phyloP scores from a whole-genome alignment of 2,113 vertebrate genomes.

The Rhinoderma darwinii region DNA sequence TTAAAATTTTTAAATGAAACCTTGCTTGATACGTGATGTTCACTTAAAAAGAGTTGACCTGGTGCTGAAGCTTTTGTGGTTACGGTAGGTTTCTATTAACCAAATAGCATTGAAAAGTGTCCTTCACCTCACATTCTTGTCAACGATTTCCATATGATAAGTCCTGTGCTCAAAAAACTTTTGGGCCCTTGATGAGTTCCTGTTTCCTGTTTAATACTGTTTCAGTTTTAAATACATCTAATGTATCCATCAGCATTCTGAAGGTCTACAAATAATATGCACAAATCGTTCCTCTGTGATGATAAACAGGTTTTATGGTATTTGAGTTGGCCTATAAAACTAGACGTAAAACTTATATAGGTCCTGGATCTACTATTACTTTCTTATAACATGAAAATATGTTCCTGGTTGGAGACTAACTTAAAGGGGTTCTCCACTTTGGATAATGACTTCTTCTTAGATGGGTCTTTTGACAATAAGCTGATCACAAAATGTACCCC shows the following conservation, averaged over 20 bases:
- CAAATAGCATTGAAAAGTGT: background rate
- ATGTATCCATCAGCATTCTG: background rate
- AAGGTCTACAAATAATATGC: conserved; percentile 2
- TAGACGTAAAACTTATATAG: background rate
- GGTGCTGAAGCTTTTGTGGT: background rate
- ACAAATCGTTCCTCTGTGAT: background rate
- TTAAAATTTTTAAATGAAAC: background rate
- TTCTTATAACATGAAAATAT: background rate
- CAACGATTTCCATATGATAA: background rate
- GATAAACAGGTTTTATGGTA: background rate
- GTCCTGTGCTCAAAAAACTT: background rate
- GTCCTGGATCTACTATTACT: background rate
- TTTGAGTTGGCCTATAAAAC: background rate
- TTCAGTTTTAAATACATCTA: background rate
- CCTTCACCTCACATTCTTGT: background rate
- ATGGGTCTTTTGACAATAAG: too few species aligned
- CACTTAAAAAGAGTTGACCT: background rate
- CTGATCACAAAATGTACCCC: too few species aligned
- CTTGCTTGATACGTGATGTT: background rate
- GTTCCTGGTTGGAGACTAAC: background rate
- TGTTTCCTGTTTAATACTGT: background rate
- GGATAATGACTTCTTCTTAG: too few species aligned
- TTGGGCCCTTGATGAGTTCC: background rate
- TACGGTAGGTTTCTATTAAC: background rate
- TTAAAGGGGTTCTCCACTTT: too few species aligned